Conservation (phyloP, 2,797 vertebrate genomes). For the Sebastes matsubarae region DNA sequence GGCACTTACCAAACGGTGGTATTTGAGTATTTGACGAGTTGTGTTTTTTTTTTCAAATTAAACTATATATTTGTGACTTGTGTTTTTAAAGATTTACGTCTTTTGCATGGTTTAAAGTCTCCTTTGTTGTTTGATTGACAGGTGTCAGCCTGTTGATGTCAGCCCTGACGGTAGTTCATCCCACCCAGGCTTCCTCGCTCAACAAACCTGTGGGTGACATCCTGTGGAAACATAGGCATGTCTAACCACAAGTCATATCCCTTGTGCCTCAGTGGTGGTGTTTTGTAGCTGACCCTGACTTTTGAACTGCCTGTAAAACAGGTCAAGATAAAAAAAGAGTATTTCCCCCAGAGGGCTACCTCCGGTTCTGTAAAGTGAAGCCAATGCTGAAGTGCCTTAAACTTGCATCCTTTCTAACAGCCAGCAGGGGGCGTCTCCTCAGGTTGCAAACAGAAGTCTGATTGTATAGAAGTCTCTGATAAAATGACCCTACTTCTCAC, state of each 20-base stretch:
- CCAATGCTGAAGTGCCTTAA: too few relatives aligned
- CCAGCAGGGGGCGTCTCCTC: too few relatives aligned
- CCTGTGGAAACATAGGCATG: not conserved
- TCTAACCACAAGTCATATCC: not conserved
- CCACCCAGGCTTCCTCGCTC: not conserved
- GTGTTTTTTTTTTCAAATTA: not conserved
- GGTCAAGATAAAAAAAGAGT: not conserved
- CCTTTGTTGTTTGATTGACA: not conserved
- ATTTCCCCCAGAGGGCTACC: not conserved
- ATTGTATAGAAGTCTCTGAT: too few relatives aligned
- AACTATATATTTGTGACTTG: not conserved
- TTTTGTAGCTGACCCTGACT: slow-evolving; percentile 9
- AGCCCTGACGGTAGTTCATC: not conserved
- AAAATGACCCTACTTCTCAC: too few relatives aligned
- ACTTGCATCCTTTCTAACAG: too few relatives aligned
- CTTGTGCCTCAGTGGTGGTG: not conserved
- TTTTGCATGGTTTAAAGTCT: not conserved
- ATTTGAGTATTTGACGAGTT: too few relatives aligned
- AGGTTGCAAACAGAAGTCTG: too few relatives aligned
- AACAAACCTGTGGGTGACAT: not conserved
- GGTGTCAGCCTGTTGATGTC: not conserved
- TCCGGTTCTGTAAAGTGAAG: too few relatives aligned
- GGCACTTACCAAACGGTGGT: too few relatives aligned
- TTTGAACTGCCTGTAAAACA: not conserved
- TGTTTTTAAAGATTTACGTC: not conserved